These are phyloP conservation scores for Agrochola lota DNA, from an alignment of 2,888 invertebrate genomes.

Conservation along the genomic window DNA sequence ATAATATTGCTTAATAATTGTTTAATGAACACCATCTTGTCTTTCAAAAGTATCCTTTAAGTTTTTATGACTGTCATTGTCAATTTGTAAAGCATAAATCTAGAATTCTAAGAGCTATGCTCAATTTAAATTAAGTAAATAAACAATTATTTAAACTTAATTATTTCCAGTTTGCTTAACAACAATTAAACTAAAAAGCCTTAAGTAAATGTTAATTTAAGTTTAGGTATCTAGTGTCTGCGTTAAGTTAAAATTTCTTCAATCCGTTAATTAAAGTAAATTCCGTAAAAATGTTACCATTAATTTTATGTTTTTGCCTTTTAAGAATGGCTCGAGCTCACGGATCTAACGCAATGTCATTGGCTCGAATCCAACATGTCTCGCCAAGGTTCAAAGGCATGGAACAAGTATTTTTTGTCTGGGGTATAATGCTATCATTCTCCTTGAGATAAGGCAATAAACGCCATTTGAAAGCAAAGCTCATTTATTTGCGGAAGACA, in stretches of 20 bases:
- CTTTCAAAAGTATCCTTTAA: not conserved
- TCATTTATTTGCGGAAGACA: slow-evolving; percentile 84
- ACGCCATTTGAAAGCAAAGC: slow-evolving; percentile 85
- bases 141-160: slow-evolving; percentile 26
- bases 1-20: not conserved
- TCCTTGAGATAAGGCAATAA: slow-evolving; percentile 87
- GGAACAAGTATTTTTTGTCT: slow-evolving; percentile 82
- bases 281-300: slow-evolving; percentile 60
- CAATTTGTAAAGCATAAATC: not conserved
- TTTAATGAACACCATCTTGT: not conserved
- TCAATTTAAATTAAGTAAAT: slow-evolving; percentile 11
- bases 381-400: slow-evolving; percentile 89
- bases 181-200: slow-evolving; percentile 22
- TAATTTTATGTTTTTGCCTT: slow-evolving; percentile 72
- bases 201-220: slow-evolving; percentile 36
- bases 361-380: slow-evolving; percentile 86
- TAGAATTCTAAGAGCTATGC: not conserved
- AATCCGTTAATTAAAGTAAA: slow-evolving; percentile 67
- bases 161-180: slow-evolving; percentile 37
- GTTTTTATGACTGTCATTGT: not conserved
- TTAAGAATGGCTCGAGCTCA: slow-evolving; percentile 76
- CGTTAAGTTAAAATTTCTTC: slow-evolving; percentile 30
- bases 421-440: slow-evolving; percentile 84
- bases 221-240: slow-evolving; percentile 15
- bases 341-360: slow-evolving; percentile 81